Evolutionary conservation across 2,113 vertebrate genomes (phyloP).

Genomic region (Daboia siamensis): DNA sequence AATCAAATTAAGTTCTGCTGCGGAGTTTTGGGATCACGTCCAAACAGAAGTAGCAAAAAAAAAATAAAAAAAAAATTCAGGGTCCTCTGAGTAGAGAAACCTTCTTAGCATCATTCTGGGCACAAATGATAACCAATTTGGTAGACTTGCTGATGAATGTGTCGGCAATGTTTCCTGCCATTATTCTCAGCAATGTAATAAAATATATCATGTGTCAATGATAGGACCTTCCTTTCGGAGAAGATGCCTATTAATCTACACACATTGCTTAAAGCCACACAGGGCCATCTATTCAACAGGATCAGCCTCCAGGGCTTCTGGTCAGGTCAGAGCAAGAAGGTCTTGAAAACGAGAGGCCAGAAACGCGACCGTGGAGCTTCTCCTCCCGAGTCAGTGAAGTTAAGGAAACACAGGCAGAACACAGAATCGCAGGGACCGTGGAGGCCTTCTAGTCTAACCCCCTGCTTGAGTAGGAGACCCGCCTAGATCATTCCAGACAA

Average conservation of each 20-base stretch:
- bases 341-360: not conserved
- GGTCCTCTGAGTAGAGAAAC: not conserved
- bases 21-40: not conserved
- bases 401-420: not conserved
- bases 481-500: no score
- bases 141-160: not conserved
- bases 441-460: not conserved
- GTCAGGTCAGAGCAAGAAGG: not conserved
- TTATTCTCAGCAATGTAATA: slow-evolving; percentile 26
- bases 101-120: not conserved
- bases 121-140: not conserved
- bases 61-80: not conserved
- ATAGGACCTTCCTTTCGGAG: slow-evolving; percentile 4
- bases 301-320: not conserved
- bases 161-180: not conserved
- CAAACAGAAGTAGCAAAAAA: not conserved
- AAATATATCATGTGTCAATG: slow-evolving; percentile 8
- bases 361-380: rapidly evolving
- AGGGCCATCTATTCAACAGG: not conserved
- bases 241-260: slow-evolving; percentile 25
- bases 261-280: not conserved
- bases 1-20: not conserved
- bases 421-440: not conserved
- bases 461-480: not conserved
- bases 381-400: not conserved